phyloP scores from a whole-genome alignment of 2,113 vertebrate species.

The Halcyon senegalensis region DNA sequence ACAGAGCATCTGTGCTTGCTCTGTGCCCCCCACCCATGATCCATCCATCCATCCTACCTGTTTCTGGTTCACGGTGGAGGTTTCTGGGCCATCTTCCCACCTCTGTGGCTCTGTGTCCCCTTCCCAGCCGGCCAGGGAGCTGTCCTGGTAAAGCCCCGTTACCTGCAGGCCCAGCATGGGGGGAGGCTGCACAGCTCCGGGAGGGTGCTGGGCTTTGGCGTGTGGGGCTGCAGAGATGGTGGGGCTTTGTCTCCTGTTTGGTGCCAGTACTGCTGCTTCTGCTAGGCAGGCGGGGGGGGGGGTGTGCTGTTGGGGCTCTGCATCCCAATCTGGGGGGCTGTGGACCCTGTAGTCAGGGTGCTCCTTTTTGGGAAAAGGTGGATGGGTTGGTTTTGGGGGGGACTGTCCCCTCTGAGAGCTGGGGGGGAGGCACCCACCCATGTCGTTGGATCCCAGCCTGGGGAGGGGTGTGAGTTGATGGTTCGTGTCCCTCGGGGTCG shows the following conservation, averaged over 20 bases:
- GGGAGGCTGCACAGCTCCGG: not conserved
- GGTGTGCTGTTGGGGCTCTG: fast-evolving
- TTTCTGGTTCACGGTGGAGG: not conserved
- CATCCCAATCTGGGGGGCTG: not conserved
- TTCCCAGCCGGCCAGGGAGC: not conserved
- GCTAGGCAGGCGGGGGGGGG: not conserved
- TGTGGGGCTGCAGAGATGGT: not conserved
- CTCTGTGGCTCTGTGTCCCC: not conserved
- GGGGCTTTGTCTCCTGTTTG: not conserved
- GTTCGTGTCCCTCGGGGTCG: not conserved
- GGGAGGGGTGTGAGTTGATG: not conserved
- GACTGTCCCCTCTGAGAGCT: fast-evolving
- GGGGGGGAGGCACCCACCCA: not conserved
- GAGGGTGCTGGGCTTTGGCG: not conserved
- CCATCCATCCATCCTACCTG: fast-evolving
- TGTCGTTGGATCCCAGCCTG: not conserved
- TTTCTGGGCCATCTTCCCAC: not conserved
- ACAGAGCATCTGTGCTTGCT: fast-evolving
- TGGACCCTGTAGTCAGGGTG: fast-evolving
- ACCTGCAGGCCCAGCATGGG: not conserved
- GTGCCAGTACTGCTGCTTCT: not conserved
- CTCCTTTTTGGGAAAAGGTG: not conserved
- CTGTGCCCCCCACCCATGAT: not conserved
- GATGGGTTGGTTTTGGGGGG: fast-evolving
- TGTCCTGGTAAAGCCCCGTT: not conserved